Base-by-base conservation (phyloP, 2,888 invertebrate species). In the Leptothorax acervorum region DNA sequence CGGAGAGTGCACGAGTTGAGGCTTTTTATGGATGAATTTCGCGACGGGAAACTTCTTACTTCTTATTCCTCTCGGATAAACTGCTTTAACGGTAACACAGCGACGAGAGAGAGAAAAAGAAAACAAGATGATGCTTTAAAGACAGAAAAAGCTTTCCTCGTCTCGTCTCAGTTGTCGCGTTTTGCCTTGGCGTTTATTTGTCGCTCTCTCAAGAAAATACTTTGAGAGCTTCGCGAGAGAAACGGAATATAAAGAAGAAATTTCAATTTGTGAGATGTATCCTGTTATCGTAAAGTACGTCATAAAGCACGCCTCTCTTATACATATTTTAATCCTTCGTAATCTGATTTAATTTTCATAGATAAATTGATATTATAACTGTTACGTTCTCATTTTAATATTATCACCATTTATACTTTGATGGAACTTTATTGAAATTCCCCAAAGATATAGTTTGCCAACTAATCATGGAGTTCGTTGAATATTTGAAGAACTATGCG, bases 171-270 rank as follows among this genome's bases (percentile, higher is more conserved):
- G 18, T 45, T 76, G 66, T 73, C 74, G 42, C 70, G 23, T 57
- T 45, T 55, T 23, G 48, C 15, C 35, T 23, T 18, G 15, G n/a
- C 70, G 31, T 71, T 81, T 81, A 62, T 81, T 60, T 60, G 74
- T 73, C 35, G 45, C 35, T 60, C n/a, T 60, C n/a, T 79, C 79
- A 60, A 73, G 71, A 31, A 70, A 45, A 45, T n/a, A 15, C 15
- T 42, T 66, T 28, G 18, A 73, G 45, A 73, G 45, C 53, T 68
- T 60, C 45, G 18, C 79, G 18, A 81, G 8, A 73, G 18, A 23
- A 11, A 55, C 12, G 18, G 31, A 79, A 71, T 81, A 39, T 71
- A 57, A 71, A 23, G 11, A 55, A 45, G 57, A 60, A 48, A 60
- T 48, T 73, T 60, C 35, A 79, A 71, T 73, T 73, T 35, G 45